Percentiles rank a stretch among this genome's conserved stretches.
These are phyloP conservation scores for Sapajus apella DNA, from an alignment of 2,113 vertebrate species.

Conservation along the genomic window DNA sequence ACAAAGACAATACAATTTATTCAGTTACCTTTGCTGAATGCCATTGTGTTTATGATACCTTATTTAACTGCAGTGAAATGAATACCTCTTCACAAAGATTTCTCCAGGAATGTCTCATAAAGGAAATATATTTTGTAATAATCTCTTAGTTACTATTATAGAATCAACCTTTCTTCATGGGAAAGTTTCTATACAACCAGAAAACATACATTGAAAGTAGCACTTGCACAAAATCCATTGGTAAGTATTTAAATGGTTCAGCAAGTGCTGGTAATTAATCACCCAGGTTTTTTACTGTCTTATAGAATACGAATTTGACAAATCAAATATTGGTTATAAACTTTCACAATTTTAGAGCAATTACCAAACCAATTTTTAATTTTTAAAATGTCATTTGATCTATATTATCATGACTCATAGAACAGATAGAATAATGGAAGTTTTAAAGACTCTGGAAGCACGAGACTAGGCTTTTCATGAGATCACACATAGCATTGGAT, in stretches of 20 bases:
- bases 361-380: neutral
- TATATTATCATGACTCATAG: neutral
- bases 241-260: neutral
- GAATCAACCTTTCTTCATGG: neutral
- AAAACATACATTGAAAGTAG: neutral
- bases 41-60: neutral
- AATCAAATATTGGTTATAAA: neutral
- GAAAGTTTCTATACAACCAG: neutral
- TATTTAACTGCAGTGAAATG: neutral
- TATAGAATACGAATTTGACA: neutral
- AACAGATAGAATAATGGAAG: neutral
- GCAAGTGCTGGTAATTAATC: neutral
- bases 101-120: neutral
- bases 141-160: neutral
- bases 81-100: neutral
- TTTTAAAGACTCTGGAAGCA: neutral
- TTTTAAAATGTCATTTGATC: neutral
- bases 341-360: neutral
- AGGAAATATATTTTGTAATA: neutral
- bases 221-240: neutral
- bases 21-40: neutral
- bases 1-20: neutral
- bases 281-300: neutral
- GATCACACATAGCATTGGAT: neutral
- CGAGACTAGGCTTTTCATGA: neutral